phyloP scores from a whole-genome alignment of 2,113 vertebrate species.

The Ramphastos sulfuratus region DNA sequence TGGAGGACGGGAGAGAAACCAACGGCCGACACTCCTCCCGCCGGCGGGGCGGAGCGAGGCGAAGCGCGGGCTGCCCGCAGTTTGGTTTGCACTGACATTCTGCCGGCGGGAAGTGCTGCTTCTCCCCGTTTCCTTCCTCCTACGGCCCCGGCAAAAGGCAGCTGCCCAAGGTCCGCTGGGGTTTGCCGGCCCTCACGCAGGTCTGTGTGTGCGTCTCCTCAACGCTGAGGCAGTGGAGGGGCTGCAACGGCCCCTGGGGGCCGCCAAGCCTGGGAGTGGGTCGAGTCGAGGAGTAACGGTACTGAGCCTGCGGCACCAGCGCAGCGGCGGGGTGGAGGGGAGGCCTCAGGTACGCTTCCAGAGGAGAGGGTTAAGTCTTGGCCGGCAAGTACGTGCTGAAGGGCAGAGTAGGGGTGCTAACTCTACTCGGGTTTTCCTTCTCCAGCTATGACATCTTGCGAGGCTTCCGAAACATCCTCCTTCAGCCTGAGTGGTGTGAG shows the following conservation, averaged over 20 bases:
- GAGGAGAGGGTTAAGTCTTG: fast-evolving
- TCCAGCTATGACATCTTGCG: neutral
- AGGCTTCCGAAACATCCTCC: neutral
- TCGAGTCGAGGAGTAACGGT: neutral
- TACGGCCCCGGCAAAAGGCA: fast-evolving
- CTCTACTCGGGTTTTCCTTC: neutral
- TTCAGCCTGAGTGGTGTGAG: neutral
- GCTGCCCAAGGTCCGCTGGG: too few relatives aligned
- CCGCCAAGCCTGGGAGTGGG: neutral
- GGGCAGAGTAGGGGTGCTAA: neutral
- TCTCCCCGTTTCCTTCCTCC: fast-evolving
- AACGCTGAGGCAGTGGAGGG: too few relatives aligned
- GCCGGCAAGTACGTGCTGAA: neutral
- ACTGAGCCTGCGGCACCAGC: too few relatives aligned
- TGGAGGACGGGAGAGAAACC: fast-evolving
- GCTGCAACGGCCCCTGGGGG: neutral
- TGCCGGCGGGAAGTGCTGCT: fast-evolving
- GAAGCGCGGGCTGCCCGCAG: neutral
- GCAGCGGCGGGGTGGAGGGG: neutral
- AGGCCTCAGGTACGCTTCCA: neutral
- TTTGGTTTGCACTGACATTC: neutral
- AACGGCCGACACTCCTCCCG: fast-evolving
- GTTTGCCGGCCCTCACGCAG: neutral
- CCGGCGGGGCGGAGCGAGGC: neutral
- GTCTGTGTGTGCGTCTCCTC: neutral